Evolutionary conservation across 2,113 vertebrate species (phyloP).

Genomic region (Corydoras sp.): DNA sequence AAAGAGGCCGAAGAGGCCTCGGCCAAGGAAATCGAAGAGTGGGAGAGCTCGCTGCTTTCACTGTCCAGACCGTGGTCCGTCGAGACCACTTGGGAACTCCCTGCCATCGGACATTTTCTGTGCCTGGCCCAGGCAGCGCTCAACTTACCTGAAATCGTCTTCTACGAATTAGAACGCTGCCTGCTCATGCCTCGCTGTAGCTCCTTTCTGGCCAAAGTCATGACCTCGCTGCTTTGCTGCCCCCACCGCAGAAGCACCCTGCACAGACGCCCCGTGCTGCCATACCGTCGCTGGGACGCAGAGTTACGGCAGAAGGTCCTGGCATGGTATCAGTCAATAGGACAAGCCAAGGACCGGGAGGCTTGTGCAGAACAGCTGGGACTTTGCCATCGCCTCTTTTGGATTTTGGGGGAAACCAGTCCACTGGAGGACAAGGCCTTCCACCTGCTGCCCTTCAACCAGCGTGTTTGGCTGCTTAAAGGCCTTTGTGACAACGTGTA

Average conservation of each 20-base stretch:
- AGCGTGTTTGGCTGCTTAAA: constrained; percentile 93
- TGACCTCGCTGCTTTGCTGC: constrained; percentile 89
- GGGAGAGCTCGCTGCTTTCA: constrained; percentile 82
- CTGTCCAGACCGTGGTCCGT: constrained; percentile 79
- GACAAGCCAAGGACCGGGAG: constrained; percentile 73
- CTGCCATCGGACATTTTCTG: constrained; percentile 95
- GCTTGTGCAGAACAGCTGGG: constrained; percentile 82
- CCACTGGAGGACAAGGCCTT: constrained; percentile 85
- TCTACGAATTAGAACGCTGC: constrained; percentile 93
- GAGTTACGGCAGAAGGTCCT: constrained; percentile 82
- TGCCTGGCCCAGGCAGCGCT: constrained; percentile 92
- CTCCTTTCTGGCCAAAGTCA: constrained; percentile 87
- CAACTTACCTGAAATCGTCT: constrained; percentile 93
- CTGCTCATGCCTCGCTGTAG: constrained; percentile 95
- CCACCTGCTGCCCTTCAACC: constrained; percentile 83
- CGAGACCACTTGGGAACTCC: constrained; percentile 92
- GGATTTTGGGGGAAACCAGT: constrained; percentile 78
- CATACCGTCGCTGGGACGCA: constrained; percentile 87
- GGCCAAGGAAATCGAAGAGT: constrained; percentile 91
- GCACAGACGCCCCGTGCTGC: constrained; percentile 80
- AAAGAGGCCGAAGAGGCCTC: constrained; percentile 92
- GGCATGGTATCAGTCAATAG: constrained; percentile 82
- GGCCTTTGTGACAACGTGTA: constrained; percentile 93
- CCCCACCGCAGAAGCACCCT: constrained; percentile 79
- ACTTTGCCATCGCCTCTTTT: constrained; percentile 87